These are phyloP conservation scores for Cydia pomonella DNA, from an alignment of 1,140 invertebrate species.

Conservation along the genomic window DNA sequence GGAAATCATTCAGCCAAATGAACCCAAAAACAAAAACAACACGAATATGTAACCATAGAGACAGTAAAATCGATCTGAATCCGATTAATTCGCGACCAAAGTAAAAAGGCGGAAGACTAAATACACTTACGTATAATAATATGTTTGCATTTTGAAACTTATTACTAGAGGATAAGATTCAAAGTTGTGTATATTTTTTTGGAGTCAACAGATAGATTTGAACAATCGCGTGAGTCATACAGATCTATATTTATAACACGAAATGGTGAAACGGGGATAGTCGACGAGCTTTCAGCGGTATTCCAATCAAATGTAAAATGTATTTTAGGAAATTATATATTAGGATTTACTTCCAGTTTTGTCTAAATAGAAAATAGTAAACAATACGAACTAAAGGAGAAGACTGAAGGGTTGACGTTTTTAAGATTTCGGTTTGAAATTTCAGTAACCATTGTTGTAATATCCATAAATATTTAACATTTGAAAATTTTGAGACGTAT, in stretches of 20 bases:
- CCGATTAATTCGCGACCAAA: background rate
- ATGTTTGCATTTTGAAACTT: background rate
- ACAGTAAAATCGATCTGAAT: conserved; percentile 21
- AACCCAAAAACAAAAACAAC: conserved; percentile 8
- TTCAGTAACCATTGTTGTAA: no score
- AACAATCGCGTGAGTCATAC: conserved; percentile 36
- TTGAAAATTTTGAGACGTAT: no score
- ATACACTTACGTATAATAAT: background rate
- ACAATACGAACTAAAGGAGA: no score
- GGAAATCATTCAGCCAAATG: background rate
- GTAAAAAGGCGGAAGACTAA: conserved; percentile 17
- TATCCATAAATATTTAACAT: no score
- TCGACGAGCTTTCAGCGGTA: conserved; percentile 1
- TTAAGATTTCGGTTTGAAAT: no score
- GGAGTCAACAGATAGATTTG: background rate
- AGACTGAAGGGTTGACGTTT: no score
- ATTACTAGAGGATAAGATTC: background rate
- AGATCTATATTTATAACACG: conserved; percentile 34
- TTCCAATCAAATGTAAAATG: background rate
- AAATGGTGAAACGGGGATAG: conserved; percentile 2
- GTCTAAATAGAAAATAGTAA: no score
- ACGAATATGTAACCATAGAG: conserved; percentile 2
- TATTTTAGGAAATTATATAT: background rate
- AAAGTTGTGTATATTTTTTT: background rate
- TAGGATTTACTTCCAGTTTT: no score